Conservation (phyloP, 53 echinoderm and acorn worm species). For the Echinarachnius parma region DNA sequence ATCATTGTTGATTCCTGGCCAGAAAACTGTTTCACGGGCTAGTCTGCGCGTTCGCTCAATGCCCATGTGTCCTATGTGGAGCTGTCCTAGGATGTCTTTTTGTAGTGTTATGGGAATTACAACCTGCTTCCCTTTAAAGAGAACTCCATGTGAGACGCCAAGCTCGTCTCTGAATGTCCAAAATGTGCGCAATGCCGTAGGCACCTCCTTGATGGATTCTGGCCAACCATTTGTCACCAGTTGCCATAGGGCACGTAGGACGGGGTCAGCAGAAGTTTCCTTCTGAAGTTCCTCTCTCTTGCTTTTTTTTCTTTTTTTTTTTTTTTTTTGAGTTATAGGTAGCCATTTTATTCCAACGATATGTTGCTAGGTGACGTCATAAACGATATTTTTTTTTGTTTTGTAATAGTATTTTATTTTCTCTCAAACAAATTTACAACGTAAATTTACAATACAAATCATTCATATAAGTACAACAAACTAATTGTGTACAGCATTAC, state of each 20-base stretch:
- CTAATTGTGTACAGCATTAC: too few species aligned
- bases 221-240: conserved; percentile 39
- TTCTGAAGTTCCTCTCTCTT: conserved; percentile 31
- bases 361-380: too few species aligned
- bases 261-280: conserved; percentile 29
- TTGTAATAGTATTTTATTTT: too few species aligned
- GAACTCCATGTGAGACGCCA: conserved; percentile 22
- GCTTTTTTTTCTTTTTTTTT: too few species aligned
- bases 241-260: conserved; percentile 3
- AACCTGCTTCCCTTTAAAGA: conserved; percentile 37
- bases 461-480: too few species aligned
- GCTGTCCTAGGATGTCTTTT: conserved; percentile 38
- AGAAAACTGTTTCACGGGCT: conserved; percentile 57
- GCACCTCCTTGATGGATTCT: conserved; percentile 34
- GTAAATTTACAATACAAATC: too few species aligned
- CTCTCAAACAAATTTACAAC: too few species aligned
- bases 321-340: too few species aligned
- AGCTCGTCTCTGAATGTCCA: conserved; percentile 45
- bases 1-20: conserved; percentile 53
- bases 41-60: conserved; percentile 41
- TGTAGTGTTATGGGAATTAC: conserved; percentile 40
- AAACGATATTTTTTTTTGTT: too few species aligned
- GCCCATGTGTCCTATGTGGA: conserved; percentile 52
- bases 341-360: too few species aligned
- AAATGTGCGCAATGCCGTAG: conserved; percentile 11